Base-by-base conservation (phyloP, 2,888 invertebrate species). In the Miltochrista miniata region DNA sequence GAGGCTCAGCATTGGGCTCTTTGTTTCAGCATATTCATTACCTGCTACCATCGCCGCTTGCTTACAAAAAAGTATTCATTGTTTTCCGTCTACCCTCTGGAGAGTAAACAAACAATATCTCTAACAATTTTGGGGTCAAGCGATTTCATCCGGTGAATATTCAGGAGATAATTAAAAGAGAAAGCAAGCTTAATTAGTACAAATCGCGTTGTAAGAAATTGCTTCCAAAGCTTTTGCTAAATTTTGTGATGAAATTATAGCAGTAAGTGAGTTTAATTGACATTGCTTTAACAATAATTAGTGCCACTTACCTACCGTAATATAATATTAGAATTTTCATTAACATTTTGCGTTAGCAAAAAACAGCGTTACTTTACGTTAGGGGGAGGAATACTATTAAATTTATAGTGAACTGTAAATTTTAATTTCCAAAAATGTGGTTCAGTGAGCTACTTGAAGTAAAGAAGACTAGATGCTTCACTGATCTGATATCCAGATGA, bases 21-120 rank as follows among this genome's bases (percentile, higher is more conserved):
- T 89, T 90, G 87, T 88, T 87, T 73, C 81, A 76, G 85, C 80
- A 85, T 87, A 88, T 87, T 87, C 87, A 90, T 89, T 88, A 89
- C 85, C 85, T 86, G 83, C 69, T 69, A 59, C 76, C 81, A 79
- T 76, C 76, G 74, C 74, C 73, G 75, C 81, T 78, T 81, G 79
- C 79, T 81, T 73, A 74, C 81, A 79, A 85, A 84, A 84, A 85
- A 81, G 63, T 74, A 71, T 79, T 81, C 69, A 77, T 85, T 85
- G 83, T 85, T 83, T 74, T 64, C 61, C 64, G 64, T 49, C 70
- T 61, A 70, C 72, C 71, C 81, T 77, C 81, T 74, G 61, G 72
- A 76, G 75, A 70, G 74, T 70, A 79, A 81, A 83, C 79, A 85
- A 85, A 85, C 76, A 85, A 82, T 84, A 84, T 82, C 76, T 81